Conservation (phyloP, 1,140 invertebrate species). For the Drosophila willistoni region DNA sequence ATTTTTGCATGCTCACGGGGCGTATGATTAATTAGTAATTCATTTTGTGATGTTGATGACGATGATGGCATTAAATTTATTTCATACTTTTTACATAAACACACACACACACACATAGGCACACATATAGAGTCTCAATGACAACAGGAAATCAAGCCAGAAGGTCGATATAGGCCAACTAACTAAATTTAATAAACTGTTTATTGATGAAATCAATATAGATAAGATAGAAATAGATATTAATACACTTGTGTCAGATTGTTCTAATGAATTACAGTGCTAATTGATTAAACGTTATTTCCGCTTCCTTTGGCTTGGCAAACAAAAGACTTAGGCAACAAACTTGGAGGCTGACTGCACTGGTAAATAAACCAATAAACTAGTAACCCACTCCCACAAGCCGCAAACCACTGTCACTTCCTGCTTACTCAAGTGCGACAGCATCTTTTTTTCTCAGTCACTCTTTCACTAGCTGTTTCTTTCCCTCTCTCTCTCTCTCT, state of each 20-base stretch:
- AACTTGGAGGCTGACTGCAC: constrained; percentile 36
- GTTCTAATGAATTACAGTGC: constrained; percentile 14
- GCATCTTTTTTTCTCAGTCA: constrained; percentile 35
- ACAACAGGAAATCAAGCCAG: constrained; percentile 54
- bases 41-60: constrained; percentile 41
- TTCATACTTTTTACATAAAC: constrained; percentile 50
- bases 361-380: constrained; percentile 6
- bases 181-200: constrained; percentile 29
- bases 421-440: constrained; percentile 59
- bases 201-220: constrained; percentile 15
- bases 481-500: background rate
- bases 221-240: constrained; percentile 9
- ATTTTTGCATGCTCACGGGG: constrained; percentile 68
- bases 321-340: constrained; percentile 74
- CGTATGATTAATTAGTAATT: constrained; percentile 74
- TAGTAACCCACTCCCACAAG: constrained; percentile 17
- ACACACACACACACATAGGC: background rate
- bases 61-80: constrained; percentile 29
- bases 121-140: constrained; percentile 27
- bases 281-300: constrained; percentile 16
- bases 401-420: constrained; percentile 68
- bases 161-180: constrained; percentile 48
- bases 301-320: constrained; percentile 40
- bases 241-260: constrained; percentile 42
- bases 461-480: constrained; percentile 19